Evolutionary conservation across 2,888 invertebrate genomes (phyloP), one percentile per base, ranked within the genome.

Genomic region (Caenorhabditis uteleia): DNA sequence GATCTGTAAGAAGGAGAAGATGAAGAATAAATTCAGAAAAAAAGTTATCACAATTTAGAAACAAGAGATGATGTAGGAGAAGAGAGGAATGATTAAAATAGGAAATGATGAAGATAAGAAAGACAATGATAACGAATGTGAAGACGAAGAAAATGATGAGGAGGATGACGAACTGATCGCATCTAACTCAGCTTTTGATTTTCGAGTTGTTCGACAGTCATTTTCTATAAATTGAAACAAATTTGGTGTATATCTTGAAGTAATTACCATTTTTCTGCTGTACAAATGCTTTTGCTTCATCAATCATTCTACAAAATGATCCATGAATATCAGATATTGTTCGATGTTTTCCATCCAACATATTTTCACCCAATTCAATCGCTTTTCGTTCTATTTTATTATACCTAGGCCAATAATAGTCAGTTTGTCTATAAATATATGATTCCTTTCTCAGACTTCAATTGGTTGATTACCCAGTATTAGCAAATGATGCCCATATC

Each of bases 401-500:
- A 64, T 81, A 81, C 29, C 68, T 73, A 1, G 81, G 81, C 81
- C 81, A 81, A 45, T 65, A 72, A 0, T 65, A 62, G 3, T 71
- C 73, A 12, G 75, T 76, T 18, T 51, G 40, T 39, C 78, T 78
- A 49, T 14, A 46, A 25, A 12, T 3, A 27, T 2, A 20, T n/a
- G 21, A 4, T 12, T 33, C 18, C 14, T n/a, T n/a, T n/a, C n/a
- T n/a, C 16, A 14, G 10, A 14, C 16, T n/a, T 38, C 7, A 10
- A 45, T 14, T 36, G n/a, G 21, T 21, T 16, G 40, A 68, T 89
- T 87, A 95, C 95, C 95, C 95, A 53, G 91, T 91, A 82, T 90
- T 89, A 62, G 95, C 93, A 85, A 95, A 97, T 86, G 90, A 89
- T 60, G 93, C 90, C 87, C 93, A 95, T 53, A 91, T 90, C 83